Evolutionary conservation across 2,888 invertebrate species (phyloP).

Genomic region (Lingula anatina): DNA sequence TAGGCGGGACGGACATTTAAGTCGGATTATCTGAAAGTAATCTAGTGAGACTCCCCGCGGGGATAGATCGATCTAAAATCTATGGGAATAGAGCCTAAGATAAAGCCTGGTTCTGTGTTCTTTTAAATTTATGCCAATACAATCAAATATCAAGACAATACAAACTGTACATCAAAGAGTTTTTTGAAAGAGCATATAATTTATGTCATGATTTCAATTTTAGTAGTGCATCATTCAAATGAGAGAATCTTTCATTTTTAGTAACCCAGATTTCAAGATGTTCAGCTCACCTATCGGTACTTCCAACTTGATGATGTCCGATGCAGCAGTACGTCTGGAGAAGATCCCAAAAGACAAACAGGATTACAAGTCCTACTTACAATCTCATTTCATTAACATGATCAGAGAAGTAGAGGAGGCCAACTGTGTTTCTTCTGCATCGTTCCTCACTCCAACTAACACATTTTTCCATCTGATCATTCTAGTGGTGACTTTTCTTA

Average conservation of each 20-base stretch:
- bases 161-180: too few relatives aligned
- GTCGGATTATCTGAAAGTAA: too few relatives aligned
- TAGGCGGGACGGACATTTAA: too few relatives aligned
- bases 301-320: constrained; percentile 92
- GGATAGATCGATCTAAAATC: too few relatives aligned
- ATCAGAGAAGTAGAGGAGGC: constrained; percentile 31
- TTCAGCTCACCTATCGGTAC: constrained; percentile 80
- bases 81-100: too few relatives aligned
- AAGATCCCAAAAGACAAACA: constrained; percentile 61
- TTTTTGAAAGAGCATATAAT: too few relatives aligned
- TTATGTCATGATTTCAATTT: too few relatives aligned
- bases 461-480: background rate
- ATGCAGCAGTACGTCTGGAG: constrained; percentile 83
- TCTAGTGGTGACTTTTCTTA: background rate
- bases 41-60: too few relatives aligned
- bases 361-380: constrained; percentile 37
- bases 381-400: constrained; percentile 31
- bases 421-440: constrained; percentile 24
- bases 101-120: too few relatives aligned
- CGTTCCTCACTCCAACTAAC: background rate
- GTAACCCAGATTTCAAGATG: constrained; percentile 72
- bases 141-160: too few relatives aligned
- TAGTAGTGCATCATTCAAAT: too few relatives aligned
- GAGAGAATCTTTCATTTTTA: constrained; percentile 17
- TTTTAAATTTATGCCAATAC: too few relatives aligned